phyloP scores from a whole-genome alignment of 2,888 invertebrate genomes.

The Rhingia rostrata region DNA sequence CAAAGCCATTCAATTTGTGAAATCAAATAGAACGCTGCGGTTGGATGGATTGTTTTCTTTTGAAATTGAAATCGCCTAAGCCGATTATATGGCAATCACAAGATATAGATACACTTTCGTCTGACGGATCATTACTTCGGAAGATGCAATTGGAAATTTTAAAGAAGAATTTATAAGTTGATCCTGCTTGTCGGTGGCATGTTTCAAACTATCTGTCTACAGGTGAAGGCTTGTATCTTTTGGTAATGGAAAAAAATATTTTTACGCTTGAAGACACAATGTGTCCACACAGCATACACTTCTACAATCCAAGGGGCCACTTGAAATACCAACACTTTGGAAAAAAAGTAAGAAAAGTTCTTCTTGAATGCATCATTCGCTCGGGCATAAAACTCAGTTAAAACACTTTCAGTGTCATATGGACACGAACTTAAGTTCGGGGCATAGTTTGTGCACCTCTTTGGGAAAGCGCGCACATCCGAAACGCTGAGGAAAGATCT shows the following conservation, averaged over 20 bases:
- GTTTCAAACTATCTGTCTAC: no score
- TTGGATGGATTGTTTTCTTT: constrained; percentile 21
- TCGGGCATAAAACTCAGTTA: no score
- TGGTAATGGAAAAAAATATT: no score
- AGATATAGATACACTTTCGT: not conserved
- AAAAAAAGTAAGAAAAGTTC: no score
- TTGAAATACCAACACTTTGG: no score
- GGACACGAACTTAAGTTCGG: not conserved
- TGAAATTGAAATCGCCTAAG: constrained; percentile 23
- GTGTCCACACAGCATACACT: no score
- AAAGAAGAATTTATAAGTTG: not conserved
- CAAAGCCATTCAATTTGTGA: constrained; percentile 12
- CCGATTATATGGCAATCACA: not conserved
- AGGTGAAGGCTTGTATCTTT: no score
- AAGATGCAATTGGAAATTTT: not conserved
- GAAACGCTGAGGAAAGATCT: not conserved
- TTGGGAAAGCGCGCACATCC: not conserved
- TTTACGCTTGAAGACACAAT: no score
- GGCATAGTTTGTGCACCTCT: constrained; percentile 13
- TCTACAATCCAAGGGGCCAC: no score
- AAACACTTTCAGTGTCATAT: not conserved
- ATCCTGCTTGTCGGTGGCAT: no score
- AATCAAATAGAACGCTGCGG: not conserved
- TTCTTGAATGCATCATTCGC: no score
- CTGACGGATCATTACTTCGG: not conserved